Percentiles rank a stretch among this genome's conserved stretches.
Evolutionary conservation across 2,797 vertebrate species (phyloP).

Genomic region (Psittacula derbiana): DNA sequence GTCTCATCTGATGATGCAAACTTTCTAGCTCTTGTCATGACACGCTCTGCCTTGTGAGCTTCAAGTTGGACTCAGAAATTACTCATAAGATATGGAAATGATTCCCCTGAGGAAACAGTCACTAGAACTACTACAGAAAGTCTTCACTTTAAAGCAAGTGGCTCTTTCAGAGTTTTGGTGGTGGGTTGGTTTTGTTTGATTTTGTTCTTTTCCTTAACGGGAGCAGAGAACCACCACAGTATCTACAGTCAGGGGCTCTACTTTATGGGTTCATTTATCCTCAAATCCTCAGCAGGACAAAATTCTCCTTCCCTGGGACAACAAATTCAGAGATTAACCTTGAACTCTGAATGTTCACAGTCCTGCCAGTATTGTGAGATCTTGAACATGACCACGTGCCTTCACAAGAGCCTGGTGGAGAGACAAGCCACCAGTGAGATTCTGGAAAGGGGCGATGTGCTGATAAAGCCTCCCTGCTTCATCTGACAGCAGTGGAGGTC

Average conservation of each 20-base stretch:
- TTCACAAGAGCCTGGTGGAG: neutral
- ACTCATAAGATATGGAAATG: neutral
- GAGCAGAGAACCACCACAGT: neutral
- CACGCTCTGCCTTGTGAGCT: neutral
- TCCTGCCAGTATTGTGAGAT: neutral
- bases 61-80: neutral
- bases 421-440: neutral
- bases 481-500: neutral
- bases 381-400: neutral
- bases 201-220: neutral
- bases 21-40: neutral
- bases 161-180: neutral
- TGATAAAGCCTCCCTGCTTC: neutral
- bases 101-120: neutral
- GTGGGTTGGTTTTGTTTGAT: neutral
- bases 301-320: neutral
- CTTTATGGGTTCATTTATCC: neutral
- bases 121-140: neutral
- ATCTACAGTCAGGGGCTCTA: neutral
- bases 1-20: neutral
- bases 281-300: neutral
- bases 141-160: neutral
- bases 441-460: neutral
- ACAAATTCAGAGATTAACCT: neutral
- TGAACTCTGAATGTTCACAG: neutral